Base-by-base conservation (phyloP, 1,140 invertebrate species). In the Steinernema khuongi region DNA sequence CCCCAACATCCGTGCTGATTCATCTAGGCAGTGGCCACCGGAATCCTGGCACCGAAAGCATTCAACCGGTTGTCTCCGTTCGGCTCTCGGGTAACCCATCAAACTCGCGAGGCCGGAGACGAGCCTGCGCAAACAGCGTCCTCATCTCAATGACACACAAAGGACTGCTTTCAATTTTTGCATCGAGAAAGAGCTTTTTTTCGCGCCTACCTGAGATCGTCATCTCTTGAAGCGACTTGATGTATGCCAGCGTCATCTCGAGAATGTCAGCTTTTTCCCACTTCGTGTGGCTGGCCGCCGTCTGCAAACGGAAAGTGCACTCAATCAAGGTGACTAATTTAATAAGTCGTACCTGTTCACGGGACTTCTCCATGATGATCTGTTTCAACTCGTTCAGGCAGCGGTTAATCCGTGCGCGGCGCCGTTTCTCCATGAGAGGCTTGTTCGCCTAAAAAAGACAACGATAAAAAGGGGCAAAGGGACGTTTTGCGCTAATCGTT, bases 251-350 rank as follows among this genome's bases (percentile, higher is more conserved):
- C 0, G 94, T 94, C 91, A 96, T 93, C 86, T 97, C 94, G 67
- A 97, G 87, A 72, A 97, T 97, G 83, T 97, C 94, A 0, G 95
- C 94, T 86, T 97, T 97, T 85, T 97, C 95, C 33, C 97, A 86
- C 85, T 97, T 97, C 1, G 93, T 93, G 86, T 94, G 93, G 18
- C 33, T 36, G 17, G 68, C 19, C 7, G 33, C 33, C 2, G 33
- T 17, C 33, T 69, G 30, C 11, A 69, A 32, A 17, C 31, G 30
- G 4, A 60, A 41, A 7, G 36, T 41, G 36, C 36, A 41, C n/a
- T 41, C 36, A n/a, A 7, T n/a, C 36, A n/a, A 7, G 7, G 7
- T 7, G 7, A 41, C 36, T 60, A 60, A 60, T 60, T 60, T 14
- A 22, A 60, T 17, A 26, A 60, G 22, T 4, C 11, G 50, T 60